Conservation (phyloP, 23 tunicate species). For the Clavelina lepadiformis region DNA sequence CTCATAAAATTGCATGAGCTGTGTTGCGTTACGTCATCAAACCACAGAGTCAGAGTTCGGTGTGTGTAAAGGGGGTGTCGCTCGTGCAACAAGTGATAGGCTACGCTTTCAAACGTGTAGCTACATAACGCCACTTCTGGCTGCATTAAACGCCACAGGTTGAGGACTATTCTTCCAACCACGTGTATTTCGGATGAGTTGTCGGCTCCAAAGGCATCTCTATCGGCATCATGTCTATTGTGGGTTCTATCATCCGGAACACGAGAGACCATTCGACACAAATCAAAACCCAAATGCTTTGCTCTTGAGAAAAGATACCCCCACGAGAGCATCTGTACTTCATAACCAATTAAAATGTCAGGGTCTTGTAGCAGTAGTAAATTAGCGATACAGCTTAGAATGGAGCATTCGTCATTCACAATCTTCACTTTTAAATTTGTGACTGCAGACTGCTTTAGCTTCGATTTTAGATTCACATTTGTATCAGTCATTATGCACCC, state of each 20-base stretch:
- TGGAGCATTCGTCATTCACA: constrained; percentile 33
- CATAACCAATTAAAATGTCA: constrained; percentile 68
- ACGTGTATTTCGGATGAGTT: constrained; percentile 74
- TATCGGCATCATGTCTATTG: constrained; percentile 34
- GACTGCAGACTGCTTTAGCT: constrained; percentile 25
- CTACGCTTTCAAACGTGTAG: constrained; percentile 66
- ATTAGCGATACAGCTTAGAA: constrained; percentile 22
- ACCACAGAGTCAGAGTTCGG: constrained; percentile 64
- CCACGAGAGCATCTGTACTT: constrained; percentile 88
- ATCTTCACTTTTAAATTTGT: constrained; percentile 31
- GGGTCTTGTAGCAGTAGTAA: constrained; percentile 28
- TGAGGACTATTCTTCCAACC: constrained; percentile 54
- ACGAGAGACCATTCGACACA: constrained; percentile 69
- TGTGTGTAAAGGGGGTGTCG: constrained; percentile 51
- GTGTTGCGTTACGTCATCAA: constrained; percentile 13
- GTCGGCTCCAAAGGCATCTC: constrained; percentile 65
- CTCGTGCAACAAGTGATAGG: constrained; percentile 59
- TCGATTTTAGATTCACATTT: too few species aligned
- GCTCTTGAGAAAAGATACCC: constrained; percentile 71
- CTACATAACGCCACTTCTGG: constrained; percentile 51
- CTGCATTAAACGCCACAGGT: constrained; percentile 81
- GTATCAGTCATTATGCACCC: constrained; percentile 49
- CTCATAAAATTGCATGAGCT: constrained; percentile 1
- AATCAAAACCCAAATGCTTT: constrained; percentile 45
- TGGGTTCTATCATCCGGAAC: constrained; percentile 48